Conservation (phyloP, 2,888 invertebrate species). For the Microdon myrmicae region DNA sequence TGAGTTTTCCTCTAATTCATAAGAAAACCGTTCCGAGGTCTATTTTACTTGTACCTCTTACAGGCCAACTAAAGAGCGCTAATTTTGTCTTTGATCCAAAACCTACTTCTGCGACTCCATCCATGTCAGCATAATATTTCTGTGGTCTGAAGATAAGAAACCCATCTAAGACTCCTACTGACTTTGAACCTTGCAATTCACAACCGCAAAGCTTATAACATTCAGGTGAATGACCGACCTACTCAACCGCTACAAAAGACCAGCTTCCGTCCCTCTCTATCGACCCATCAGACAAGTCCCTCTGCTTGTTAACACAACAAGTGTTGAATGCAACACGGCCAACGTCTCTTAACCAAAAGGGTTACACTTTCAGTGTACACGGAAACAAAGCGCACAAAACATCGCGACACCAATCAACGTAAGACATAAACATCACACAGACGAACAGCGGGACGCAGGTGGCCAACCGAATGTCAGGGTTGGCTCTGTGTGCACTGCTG, state of each 20-base stretch:
- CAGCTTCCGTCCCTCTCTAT: not conserved
- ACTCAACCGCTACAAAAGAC: constrained; percentile 64
- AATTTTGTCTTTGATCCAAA: too few species aligned
- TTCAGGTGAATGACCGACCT: constrained; percentile 68
- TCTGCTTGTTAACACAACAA: constrained; percentile 46
- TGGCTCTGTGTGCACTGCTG: constrained; percentile 14
- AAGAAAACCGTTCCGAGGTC: too few species aligned
- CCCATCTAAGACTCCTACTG: too few species aligned
- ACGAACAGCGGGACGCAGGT: too few species aligned
- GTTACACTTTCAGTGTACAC: constrained; percentile 10
- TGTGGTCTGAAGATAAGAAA: too few species aligned
- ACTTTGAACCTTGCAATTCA: not conserved
- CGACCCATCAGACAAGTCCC: constrained; percentile 13
- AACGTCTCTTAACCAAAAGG: constrained; percentile 17
- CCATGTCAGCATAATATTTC: too few species aligned
- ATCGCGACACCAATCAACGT: constrained; percentile 17
- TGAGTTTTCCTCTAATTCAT: too few species aligned
- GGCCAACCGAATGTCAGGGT: constrained; percentile 45
- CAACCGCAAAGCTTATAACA: constrained; percentile 4
- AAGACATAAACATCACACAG: constrained; percentile 12
- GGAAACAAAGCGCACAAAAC: constrained; percentile 29
- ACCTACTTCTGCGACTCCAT: too few species aligned
- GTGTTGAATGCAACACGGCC: constrained; percentile 45
- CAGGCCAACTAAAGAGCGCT: too few species aligned
- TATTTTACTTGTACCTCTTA: too few species aligned